Evolutionary conservation across 2,888 invertebrate genomes (phyloP), one percentile per base, ranked within the genome.

Genomic region (Cartodere bifasciata): DNA sequence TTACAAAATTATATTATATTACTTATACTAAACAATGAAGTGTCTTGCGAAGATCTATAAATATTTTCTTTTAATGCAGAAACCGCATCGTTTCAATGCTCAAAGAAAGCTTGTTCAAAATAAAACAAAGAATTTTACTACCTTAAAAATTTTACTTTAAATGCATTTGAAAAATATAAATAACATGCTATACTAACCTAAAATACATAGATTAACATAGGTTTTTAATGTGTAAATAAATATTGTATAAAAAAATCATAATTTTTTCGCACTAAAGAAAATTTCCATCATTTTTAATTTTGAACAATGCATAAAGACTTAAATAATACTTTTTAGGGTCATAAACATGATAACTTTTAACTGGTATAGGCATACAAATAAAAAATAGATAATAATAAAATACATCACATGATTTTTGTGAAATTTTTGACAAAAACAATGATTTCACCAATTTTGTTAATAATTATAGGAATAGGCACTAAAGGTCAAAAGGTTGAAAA

Each of bases 381-480:
- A 17, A 34, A 29, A 23, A 23, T 23, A 16, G 28, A 28, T 17
- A 25, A 13, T 26, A 28, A 32, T 32, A 15, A 28, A 25, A 28
- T 27, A 28, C 17, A 33, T 24, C 28, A 24, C 28, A 33, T 29
- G 29, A 24, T 23, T 29, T 32, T 28, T 11, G 20, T 22, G 27
- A 26, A 27, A 27, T 20, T 22, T 32, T 23, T 23, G 13, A 14
- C 25, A 29, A 29, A 28, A 29, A 33, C 33, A 34, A 34, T 29
- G 27, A 25, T 26, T n/a, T 34, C 29, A 23, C 16, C 29, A 33
- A 32, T 28, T 29, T 33, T 24, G 16, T 25, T 33, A n/a, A n/a
- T n/a, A n/a, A n/a, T n/a, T n/a, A n/a, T 24, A 14, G 28, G 27
- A 29, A 34, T 34, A 34, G 34, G 34, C 34, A 34, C 34, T 34